These are phyloP conservation scores for Azemiops feae DNA, from an alignment of 2,113 vertebrate genomes.

Conservation along the genomic window DNA sequence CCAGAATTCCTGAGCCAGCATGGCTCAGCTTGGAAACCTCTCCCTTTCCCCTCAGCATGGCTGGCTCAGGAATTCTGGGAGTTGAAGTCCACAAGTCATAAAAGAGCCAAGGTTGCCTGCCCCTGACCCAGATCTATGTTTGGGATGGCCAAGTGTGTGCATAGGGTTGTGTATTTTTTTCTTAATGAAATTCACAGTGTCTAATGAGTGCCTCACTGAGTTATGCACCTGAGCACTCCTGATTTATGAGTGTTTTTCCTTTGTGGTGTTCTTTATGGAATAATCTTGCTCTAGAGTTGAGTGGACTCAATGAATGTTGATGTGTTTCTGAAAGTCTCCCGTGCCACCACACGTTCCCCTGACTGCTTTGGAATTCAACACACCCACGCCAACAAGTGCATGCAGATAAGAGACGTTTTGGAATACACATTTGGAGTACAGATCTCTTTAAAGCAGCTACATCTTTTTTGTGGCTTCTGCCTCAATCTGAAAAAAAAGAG, in stretches of 20 bases:
- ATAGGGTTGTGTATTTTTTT: slow-evolving; percentile 10
- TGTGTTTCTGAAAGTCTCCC: background rate
- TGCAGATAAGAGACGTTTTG: too few species aligned
- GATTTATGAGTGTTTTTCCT: slow-evolving; percentile 41
- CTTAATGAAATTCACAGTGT: slow-evolving; percentile 3
- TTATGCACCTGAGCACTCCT: slow-evolving; percentile 7
- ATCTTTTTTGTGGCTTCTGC: background rate
- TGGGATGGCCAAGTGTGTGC: background rate
- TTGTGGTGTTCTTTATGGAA: slow-evolving; percentile 32
- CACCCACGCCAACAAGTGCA: background rate
- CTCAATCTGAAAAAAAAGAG: background rate
- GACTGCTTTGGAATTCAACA: background rate
- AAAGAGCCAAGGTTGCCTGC: too few species aligned
- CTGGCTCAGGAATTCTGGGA: too few species aligned
- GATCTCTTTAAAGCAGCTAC: background rate
- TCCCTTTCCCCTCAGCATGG: too few species aligned
- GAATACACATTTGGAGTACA: background rate
- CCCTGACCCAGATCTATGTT: background rate
- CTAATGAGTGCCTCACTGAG: slow-evolving; percentile 40
- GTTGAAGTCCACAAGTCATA: too few species aligned
- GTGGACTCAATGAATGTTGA: slow-evolving; percentile 27
- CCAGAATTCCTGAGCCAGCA: too few species aligned
- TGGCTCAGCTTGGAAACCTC: too few species aligned
- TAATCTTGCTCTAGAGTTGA: slow-evolving; percentile 15
- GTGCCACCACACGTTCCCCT: background rate